These are phyloP conservation scores for Gymnoscelis rufifasciata DNA, from an alignment of 2,888 invertebrate genomes.

Conservation along the genomic window DNA sequence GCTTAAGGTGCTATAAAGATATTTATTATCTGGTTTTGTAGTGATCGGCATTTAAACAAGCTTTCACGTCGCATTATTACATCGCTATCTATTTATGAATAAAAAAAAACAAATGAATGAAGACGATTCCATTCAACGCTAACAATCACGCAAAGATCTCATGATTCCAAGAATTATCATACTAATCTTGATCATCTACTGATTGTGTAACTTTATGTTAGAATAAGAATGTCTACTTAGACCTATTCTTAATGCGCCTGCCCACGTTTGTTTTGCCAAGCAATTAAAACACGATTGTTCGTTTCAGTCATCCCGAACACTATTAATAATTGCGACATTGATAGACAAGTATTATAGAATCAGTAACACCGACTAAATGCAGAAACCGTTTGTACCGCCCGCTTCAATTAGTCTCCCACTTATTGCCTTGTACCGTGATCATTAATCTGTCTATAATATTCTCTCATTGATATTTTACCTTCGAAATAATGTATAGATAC, in stretches of 20 bases:
- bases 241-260: constrained; percentile 25
- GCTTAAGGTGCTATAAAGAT: constrained; percentile 5
- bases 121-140: neutral
- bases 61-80: neutral
- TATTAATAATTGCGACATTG: constrained; percentile 40
- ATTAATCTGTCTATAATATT: constrained; percentile 34
- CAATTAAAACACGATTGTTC: constrained; percentile 50
- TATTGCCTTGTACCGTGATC: constrained; percentile 30
- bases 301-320: constrained; percentile 42
- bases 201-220: constrained; percentile 11
- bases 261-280: constrained; percentile 40
- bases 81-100: neutral
- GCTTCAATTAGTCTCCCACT: constrained; percentile 38
- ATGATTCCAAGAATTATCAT: neutral
- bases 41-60: neutral
- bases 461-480: neutral
- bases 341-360: constrained; percentile 37
- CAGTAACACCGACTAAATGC: constrained; percentile 42
- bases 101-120: neutral
- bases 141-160: neutral
- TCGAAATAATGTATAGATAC: constrained; percentile 14
- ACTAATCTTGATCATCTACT: constrained; percentile 6
- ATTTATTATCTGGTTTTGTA: neutral
- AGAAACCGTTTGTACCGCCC: constrained; percentile 30
- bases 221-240: constrained; percentile 21